Conservation (phyloP, 1,140 invertebrate genomes). For the Liolophura sinensis region DNA sequence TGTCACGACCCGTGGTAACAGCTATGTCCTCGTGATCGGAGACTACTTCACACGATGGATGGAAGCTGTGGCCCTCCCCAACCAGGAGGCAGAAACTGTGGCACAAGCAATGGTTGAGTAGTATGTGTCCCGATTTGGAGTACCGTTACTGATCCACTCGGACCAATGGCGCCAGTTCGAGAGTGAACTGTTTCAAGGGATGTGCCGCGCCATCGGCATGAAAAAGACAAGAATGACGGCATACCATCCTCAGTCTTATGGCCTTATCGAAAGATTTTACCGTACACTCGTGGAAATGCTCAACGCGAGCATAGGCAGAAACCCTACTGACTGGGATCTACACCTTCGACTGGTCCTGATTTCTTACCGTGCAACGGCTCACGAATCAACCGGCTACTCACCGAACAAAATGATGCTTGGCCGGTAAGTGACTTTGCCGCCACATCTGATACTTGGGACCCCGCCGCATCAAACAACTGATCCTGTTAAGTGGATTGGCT, state of each 20-base stretch:
- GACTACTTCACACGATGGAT: constrained; percentile 25
- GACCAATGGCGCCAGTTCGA: constrained; percentile 45
- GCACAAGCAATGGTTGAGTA: constrained; percentile 50
- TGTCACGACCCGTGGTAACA: constrained; percentile 14
- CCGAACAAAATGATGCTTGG: constrained; percentile 30
- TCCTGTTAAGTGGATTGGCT: no score
- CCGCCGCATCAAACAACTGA: no score
- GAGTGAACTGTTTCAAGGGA: constrained; percentile 17
- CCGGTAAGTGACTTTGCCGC: constrained; percentile 21
- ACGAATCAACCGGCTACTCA: constrained; percentile 24
- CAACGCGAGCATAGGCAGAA: constrained; percentile 23
- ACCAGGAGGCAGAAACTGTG: constrained; percentile 23
- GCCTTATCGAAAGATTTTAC: constrained; percentile 25
- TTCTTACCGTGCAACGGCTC: constrained; percentile 25
- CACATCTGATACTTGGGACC: constrained; percentile 12
- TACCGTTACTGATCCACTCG: constrained; percentile 43
- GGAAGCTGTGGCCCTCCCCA: constrained; percentile 13
- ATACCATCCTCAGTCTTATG: constrained; percentile 29
- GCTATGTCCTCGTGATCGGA: constrained; percentile 26
- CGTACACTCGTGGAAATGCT: constrained; percentile 18
- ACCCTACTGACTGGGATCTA: constrained; percentile 29
- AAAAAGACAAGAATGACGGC: constrained; percentile 23
- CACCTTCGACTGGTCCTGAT: constrained; percentile 21
- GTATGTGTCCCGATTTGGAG: constrained; percentile 48
- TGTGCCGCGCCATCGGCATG: constrained; percentile 19